Evolutionary conservation across 2,888 invertebrate species (phyloP).

Genomic region (Axea sp.): DNA sequence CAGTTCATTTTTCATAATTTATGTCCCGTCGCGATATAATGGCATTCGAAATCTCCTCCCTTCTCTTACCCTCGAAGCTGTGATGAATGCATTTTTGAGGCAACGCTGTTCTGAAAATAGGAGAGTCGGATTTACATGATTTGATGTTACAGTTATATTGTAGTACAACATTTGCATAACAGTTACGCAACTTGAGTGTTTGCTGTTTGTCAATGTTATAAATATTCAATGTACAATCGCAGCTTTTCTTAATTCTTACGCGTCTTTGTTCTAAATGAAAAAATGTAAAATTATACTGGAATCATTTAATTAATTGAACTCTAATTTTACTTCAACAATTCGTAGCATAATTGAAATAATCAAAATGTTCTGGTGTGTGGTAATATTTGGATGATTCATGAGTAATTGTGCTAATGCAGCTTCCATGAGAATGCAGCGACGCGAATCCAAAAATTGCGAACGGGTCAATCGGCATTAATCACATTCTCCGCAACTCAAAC

Average conservation of each 20-base stretch:
- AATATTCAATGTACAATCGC: slow-evolving; percentile 38
- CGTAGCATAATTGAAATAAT: too few relatives aligned
- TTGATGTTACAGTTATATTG: slow-evolving; percentile 36
- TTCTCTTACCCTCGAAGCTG: slow-evolving; percentile 2
- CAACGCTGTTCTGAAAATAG: slow-evolving; percentile 23
- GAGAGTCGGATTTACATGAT: slow-evolving; percentile 41
- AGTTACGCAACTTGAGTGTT: slow-evolving; percentile 43
- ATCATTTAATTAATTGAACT: too few relatives aligned
- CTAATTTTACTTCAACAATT: too few relatives aligned
- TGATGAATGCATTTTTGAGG: slow-evolving; percentile 51
- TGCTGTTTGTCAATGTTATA: slow-evolving; percentile 41
- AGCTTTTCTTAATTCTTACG: slow-evolving; percentile 20
- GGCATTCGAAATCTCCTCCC: slow-evolving; percentile 20
- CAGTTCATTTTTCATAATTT: slow-evolving; percentile 52
- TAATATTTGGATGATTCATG: slow-evolving; percentile 13
- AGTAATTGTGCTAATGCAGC: slow-evolving; percentile 33
- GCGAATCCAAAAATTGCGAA: slow-evolving; percentile 23
- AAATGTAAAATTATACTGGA: too few relatives aligned
- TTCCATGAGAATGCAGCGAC: slow-evolving; percentile 5
- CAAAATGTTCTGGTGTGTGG: slow-evolving; percentile 3
- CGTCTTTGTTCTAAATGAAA: slow-evolving; percentile 1
- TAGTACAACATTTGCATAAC: slow-evolving; percentile 46
- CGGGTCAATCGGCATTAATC: slow-evolving; percentile 48
- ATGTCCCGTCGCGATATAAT: slow-evolving; percentile 29
- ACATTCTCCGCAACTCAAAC: slow-evolving; percentile 43